These are phyloP conservation scores for Mnemiopsis leidyi DNA, from an alignment of 37 sponge, comb jelly and placozoan species.

Conservation along the genomic window DNA sequence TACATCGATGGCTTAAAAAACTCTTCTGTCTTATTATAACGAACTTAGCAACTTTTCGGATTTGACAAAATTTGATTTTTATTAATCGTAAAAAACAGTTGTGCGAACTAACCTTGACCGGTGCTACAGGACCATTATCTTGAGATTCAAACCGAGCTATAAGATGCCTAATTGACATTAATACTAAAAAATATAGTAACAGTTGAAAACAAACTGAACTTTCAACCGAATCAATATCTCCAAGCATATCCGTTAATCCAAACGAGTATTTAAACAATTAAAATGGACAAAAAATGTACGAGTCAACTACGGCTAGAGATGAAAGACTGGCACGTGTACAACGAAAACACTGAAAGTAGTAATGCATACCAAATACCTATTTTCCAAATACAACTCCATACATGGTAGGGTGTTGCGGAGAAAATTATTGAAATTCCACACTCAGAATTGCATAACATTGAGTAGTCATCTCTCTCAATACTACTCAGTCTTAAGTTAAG, in stretches of 20 bases:
- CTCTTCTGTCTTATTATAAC: no score
- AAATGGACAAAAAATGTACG: background rate
- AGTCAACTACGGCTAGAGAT: background rate
- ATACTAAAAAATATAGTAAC: background rate
- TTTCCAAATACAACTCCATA: background rate
- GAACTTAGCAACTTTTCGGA: no score
- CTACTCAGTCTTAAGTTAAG: no score
- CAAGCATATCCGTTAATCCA: background rate
- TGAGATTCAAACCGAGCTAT: constrained; percentile 11
- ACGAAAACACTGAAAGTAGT: background rate
- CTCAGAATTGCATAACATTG: background rate
- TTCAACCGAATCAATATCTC: background rate
- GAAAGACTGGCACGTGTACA: background rate
- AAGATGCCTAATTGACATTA: background rate
- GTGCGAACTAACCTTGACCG: background rate
- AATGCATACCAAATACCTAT: background rate
- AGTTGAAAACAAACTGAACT: background rate
- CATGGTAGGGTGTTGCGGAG: background rate
- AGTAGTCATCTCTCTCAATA: no score
- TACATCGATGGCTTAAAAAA: no score
- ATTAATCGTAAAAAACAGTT: no score
- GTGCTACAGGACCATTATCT: background rate
- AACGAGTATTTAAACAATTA: background rate
- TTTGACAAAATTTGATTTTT: no score
- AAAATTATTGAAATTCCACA: background rate